Conservation (phyloP, 2,888 invertebrate species). For the Baccha elongata region DNA sequence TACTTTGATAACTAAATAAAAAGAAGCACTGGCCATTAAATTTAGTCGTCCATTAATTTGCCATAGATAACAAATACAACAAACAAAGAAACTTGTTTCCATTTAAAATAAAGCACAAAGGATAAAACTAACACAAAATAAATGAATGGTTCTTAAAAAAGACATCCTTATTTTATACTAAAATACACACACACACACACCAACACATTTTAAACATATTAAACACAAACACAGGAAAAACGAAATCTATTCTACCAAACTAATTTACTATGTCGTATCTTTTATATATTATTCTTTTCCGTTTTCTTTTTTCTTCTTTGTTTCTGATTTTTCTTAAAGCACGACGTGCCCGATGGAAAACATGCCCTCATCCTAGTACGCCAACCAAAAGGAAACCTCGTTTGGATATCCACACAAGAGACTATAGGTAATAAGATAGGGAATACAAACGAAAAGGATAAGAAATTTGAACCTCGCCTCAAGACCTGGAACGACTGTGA, state of each 20-base stretch:
- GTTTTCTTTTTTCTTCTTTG: constrained; percentile 49
- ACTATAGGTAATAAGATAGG: constrained; percentile 85
- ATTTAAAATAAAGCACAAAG: constrained; percentile 51
- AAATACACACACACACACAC: constrained; percentile 12
- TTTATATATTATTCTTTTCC: constrained; percentile 52
- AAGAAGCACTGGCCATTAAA: constrained; percentile 47
- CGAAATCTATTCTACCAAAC: constrained; percentile 41
- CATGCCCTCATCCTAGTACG: constrained; percentile 93
- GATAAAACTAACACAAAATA: constrained; percentile 35
- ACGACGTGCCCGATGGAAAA: constrained; percentile 93
- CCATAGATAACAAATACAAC: constrained; percentile 24
- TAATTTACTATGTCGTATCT: constrained; percentile 60
- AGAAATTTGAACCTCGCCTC: constrained; percentile 83
- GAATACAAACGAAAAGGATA: constrained; percentile 84
- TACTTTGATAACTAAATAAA: constrained; percentile 1
- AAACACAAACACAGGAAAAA: constrained; percentile 7
- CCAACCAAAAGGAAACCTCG: constrained; percentile 92
- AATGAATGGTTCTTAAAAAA: constrained; percentile 44
- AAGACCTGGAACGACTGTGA: constrained; percentile 94
- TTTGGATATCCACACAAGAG: constrained; percentile 90
- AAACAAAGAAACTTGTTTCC: constrained; percentile 57
- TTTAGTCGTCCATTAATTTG: constrained; percentile 67
- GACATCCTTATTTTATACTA: constrained; percentile 32
- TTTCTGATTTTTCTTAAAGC: constrained; percentile 81
- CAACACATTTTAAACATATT: neutral